These are phyloP conservation scores for Macroglossus sobrinus DNA, from an alignment of 2,113 vertebrate species.

Conservation along the genomic window DNA sequence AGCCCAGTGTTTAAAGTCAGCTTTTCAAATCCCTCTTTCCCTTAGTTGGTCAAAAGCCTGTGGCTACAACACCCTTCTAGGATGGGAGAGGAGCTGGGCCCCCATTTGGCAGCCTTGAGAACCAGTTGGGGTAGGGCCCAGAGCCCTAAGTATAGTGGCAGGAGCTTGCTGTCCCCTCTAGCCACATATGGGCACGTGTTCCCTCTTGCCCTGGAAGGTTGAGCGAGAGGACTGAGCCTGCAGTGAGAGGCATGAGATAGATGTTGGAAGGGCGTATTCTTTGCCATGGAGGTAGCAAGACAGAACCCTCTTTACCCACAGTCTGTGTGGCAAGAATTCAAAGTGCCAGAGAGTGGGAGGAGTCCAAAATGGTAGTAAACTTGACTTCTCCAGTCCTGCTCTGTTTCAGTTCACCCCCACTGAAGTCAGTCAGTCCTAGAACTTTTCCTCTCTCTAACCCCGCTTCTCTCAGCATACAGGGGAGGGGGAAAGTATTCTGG, in stretches of 20 bases:
- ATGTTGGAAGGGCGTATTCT: neutral
- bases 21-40: conserved; percentile 28
- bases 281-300: conserved; percentile 32
- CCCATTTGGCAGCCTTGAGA: neutral
- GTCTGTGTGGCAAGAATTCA: conserved; percentile 26
- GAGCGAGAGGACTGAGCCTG: neutral
- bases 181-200: neutral
- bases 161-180: neutral
- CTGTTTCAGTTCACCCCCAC: neutral
- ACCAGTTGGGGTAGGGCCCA: neutral
- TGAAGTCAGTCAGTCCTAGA: neutral
- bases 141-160: neutral
- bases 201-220: neutral
- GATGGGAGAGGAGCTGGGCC: neutral
- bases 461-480: neutral
- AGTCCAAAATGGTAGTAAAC: neutral
- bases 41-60: conserved; percentile 61
- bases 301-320: conserved; percentile 42
- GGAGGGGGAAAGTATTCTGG: neutral
- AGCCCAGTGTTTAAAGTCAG: conserved; percentile 34
- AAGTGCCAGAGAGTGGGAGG: conserved; percentile 4
- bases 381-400: neutral
- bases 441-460: neutral
- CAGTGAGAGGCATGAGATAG: neutral
- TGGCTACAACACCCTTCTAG: neutral